Percentiles rank a stretch among this genome's conserved stretches.
Evolutionary conservation across 2,113 vertebrate species (phyloP).

Genomic region (Rhipidura dahli): DNA sequence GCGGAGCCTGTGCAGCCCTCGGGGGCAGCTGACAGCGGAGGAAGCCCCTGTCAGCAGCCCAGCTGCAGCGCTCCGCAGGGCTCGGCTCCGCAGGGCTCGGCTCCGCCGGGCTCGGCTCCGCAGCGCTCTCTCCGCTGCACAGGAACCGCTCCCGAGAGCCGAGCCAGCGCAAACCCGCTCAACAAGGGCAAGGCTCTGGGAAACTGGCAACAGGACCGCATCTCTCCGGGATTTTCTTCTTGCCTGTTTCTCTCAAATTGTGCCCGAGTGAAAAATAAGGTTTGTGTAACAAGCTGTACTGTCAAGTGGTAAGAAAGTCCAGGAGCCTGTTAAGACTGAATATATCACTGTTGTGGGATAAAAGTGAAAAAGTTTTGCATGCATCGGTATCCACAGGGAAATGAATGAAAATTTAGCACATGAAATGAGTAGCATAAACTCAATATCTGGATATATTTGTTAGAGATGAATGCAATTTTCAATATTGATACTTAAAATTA

Average conservation of each 20-base stretch:
- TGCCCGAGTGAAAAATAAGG: not conserved
- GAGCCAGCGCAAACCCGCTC: rapidly evolving
- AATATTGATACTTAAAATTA: not conserved
- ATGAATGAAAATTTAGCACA: not conserved
- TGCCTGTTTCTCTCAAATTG: rapidly evolving
- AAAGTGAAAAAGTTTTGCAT: not conserved
- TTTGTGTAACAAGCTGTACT: not conserved
- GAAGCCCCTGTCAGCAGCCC: rapidly evolving
- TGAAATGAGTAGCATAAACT: not conserved
- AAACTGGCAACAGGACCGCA: rapidly evolving
- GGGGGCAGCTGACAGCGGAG: rapidly evolving
- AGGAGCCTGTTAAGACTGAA: not conserved
- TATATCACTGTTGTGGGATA: not conserved
- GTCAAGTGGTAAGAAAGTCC: not conserved
- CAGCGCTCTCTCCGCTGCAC: not conserved
- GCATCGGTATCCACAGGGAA: not conserved
- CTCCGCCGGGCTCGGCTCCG: rapidly evolving
- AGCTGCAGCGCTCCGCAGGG: rapidly evolving
- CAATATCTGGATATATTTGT: not conserved
- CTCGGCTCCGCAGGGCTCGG: too few species aligned
- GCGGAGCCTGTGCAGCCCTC: rapidly evolving
- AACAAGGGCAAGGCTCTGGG: rapidly evolving
- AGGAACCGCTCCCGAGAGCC: rapidly evolving
- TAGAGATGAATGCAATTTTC: not conserved
- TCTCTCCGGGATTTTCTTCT: not conserved